Evolutionary conservation across 2,113 vertebrate species (phyloP).

Genomic region (Petaurus breviceps): DNA sequence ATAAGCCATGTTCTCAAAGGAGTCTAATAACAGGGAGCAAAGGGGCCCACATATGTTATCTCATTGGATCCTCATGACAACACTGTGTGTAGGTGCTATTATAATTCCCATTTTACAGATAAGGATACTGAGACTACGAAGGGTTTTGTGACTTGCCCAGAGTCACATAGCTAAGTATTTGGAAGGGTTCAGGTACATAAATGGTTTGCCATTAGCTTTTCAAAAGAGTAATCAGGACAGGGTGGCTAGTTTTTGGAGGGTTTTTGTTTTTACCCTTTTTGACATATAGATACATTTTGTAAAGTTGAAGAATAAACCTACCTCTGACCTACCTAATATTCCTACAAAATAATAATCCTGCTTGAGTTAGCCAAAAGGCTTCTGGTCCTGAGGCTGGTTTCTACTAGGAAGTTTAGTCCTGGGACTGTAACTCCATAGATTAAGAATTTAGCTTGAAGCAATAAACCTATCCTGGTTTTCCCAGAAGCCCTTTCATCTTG

Average conservation of each 20-base stretch:
- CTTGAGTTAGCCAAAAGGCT: background rate
- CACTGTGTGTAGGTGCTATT: background rate
- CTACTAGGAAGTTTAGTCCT: background rate
- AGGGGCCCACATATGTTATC: background rate
- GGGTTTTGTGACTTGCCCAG: background rate
- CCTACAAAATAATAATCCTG: background rate
- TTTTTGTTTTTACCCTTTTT: background rate
- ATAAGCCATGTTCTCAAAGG: background rate
- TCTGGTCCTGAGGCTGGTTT: background rate
- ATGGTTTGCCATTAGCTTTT: background rate
- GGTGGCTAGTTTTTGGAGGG: background rate
- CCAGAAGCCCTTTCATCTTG: constrained; percentile 19
- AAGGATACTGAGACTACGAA: background rate
- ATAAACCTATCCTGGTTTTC: constrained; percentile 16
- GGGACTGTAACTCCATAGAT: background rate
- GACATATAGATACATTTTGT: constrained; percentile 29
- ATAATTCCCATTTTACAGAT: background rate
- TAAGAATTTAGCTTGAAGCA: constrained; percentile 1
- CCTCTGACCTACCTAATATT: background rate
- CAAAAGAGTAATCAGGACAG: background rate
- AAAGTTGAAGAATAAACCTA: constrained; percentile 24
- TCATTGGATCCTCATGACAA: background rate
- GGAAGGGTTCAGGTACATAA: background rate
- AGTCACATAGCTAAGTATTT: background rate
- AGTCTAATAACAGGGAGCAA: background rate